phyloP scores from a whole-genome alignment of 2,888 invertebrate species.

The Colletes collaris region DNA sequence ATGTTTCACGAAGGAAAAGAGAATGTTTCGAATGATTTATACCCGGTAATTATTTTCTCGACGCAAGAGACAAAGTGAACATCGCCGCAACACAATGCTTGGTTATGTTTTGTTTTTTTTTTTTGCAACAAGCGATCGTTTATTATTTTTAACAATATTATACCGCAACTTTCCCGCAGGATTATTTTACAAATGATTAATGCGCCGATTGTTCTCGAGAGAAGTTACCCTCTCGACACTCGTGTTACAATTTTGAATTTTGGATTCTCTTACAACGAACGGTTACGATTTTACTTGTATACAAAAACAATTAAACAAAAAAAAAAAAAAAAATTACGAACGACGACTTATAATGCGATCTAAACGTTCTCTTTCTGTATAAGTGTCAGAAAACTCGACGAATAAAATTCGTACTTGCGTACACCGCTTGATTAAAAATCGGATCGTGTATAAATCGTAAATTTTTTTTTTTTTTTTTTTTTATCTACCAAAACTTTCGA shows the following conservation, averaged over 20 bases:
- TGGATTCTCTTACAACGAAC: conserved; percentile 27
- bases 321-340: neutral
- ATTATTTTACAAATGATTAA: conserved; percentile 50
- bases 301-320: neutral
- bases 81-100: conserved; percentile 55
- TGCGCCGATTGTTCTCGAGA: conserved; percentile 25
- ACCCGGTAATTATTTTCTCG: too few species aligned
- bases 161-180: conserved; percentile 23
- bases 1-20: neutral
- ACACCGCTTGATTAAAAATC: too few species aligned
- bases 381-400: too few species aligned
- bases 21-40: neutral
- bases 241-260: conserved; percentile 48
- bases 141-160: conserved; percentile 63
- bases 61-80: conserved; percentile 36
- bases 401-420: too few species aligned
- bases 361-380: too few species aligned
- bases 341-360: neutral
- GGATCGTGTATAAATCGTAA: too few species aligned
- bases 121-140: conserved; percentile 65
- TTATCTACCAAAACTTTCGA: too few species aligned
- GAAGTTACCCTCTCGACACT: neutral
- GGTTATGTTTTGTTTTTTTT: conserved; percentile 40
- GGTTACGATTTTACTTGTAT: conserved; percentile 5
- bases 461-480: too few species aligned